Evolutionary conservation across 1,140 invertebrate species (phyloP).

Genomic region (Chironomus tepperi): DNA sequence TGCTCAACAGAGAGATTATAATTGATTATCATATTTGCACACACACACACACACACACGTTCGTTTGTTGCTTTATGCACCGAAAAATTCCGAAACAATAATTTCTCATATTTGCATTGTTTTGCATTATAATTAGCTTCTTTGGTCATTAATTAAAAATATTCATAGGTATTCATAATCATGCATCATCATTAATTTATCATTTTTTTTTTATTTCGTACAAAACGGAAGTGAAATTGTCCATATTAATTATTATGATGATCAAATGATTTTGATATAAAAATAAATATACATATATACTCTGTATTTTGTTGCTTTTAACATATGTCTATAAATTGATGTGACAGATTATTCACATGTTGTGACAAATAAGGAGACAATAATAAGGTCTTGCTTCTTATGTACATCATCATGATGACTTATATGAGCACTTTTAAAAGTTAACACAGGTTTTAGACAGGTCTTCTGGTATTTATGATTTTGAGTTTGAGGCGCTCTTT

Average conservation of each 20-base stretch:
- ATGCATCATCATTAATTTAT: not conserved
- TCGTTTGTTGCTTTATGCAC: not conserved
- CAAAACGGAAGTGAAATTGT: slow-evolving; percentile 19
- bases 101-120: slow-evolving; percentile 9
- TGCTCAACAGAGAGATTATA: not conserved
- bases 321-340: not conserved
- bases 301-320: not conserved
- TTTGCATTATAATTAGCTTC: slow-evolving; percentile 20
- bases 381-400: not conserved
- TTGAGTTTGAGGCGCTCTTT: too few relatives aligned
- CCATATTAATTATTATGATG: not conserved
- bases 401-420: not conserved
- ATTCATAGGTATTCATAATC: not conserved
- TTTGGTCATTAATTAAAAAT: slow-evolving; percentile 19
- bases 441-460: too few relatives aligned
- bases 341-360: slow-evolving; percentile 14
- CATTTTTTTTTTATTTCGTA: too few relatives aligned
- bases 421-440: not conserved
- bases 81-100: not conserved
- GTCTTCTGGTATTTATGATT: too few relatives aligned
- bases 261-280: not conserved
- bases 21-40: slow-evolving; percentile 10
- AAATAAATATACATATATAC: not conserved
- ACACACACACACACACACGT: not conserved
- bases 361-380: slow-evolving; percentile 17